Evolutionary conservation across 2,888 invertebrate genomes (phyloP), one percentile per base, ranked within the genome.

Genomic region (Tethea ocularis): DNA sequence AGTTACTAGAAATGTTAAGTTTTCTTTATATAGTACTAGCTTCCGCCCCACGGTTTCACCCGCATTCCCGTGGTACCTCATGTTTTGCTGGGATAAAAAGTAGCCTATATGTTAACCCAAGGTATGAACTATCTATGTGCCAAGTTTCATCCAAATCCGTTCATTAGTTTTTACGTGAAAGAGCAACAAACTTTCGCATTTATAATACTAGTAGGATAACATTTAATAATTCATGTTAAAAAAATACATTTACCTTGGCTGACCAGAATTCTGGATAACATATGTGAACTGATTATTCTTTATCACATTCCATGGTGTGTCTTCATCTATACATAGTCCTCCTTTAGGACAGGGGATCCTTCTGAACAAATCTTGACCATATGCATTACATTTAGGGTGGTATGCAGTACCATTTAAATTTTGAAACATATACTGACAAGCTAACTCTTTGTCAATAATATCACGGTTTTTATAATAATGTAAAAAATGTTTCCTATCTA

Each of bases 271-370:
- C 82, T 97, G 96, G 63, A 99, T 96, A 64, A 97, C 96, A 91
- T 97, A 99, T 0, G 99, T 99, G 86, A 99, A 98, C 89, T 99
- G 99, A 87, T 97, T 95, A 56, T 96, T 96, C 73, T 95, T 95
- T 13, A 99, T 94, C 2, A 99, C 98, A 94, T 97, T 97, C 86
- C 94, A 94, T 24, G 97, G 95, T 61, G 95, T 94, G 86, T 97
- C 98, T 87, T 98, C 99, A 88, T 99, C 99, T 46, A 94, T 84
- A 86, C 99, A 99, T 1, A 98, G 83, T 66, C 94, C 85, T 26
- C 95, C 95, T 73, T 93, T 93, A 0, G 95, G 94, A 83, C 99
- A 99, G 0, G 99, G 99, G 61, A 99, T 95, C 77, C 95, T 95
- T 62, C 99, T 94, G 54, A 99, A 92, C 77, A 97, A 96, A 80